These are phyloP conservation scores for Columba guinea DNA, from an alignment of 2,797 vertebrate genomes.

Conservation along the genomic window DNA sequence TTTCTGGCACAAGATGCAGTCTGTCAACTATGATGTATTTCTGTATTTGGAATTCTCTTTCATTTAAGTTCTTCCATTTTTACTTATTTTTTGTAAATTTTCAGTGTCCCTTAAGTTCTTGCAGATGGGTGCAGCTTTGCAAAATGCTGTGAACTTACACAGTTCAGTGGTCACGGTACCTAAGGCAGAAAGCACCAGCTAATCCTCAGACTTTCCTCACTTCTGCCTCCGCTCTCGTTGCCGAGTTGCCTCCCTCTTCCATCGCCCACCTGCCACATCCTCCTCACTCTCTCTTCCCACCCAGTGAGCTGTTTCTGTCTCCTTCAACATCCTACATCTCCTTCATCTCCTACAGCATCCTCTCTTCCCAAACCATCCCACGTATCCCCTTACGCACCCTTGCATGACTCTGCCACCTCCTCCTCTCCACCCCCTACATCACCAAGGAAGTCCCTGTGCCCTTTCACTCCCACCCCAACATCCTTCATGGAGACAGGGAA, in stretches of 20 bases:
- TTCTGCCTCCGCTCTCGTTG: neutral
- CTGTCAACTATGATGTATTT: neutral
- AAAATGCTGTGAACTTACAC: neutral
- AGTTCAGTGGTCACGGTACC: neutral
- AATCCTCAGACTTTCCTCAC: neutral
- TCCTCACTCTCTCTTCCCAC: neutral
- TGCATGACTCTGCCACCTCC: neutral
- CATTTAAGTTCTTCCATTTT: neutral
- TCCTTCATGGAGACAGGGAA: neutral
- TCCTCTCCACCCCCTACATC: neutral
- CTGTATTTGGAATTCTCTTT: neutral
- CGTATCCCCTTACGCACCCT: neutral
- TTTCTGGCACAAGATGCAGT: neutral
- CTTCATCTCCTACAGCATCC: neutral
- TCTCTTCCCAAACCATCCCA: neutral
- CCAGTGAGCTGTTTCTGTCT: neutral
- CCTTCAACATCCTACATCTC: neutral
- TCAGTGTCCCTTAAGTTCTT: neutral
- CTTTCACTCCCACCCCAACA: rapidly evolving
- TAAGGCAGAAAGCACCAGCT: neutral
- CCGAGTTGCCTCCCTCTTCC: neutral
- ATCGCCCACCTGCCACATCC: constrained; percentile 10
- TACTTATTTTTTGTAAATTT: neutral
- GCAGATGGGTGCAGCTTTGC: neutral
- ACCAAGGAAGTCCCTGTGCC: neutral